Base-by-base conservation (phyloP, 1,140 invertebrate species). In the Camponotus floridanus region DNA sequence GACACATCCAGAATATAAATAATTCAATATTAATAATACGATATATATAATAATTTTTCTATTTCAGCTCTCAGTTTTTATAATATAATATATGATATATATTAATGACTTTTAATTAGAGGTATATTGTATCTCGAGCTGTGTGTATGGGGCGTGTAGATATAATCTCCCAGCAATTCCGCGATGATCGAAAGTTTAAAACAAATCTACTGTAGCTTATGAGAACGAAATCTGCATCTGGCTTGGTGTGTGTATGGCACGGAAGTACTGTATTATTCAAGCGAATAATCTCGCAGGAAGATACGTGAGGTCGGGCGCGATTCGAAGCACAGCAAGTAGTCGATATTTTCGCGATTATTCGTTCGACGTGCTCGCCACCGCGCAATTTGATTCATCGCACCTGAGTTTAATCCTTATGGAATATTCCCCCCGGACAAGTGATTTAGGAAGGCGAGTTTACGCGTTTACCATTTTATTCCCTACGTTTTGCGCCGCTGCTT, bases 191-290 rank as follows among this genome's bases (percentile, higher is more conserved):
- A 83, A 83, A 71, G 79, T 81, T 81, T 81, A 71, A 83, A 73
- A 83, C 68, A 83, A 83, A 73, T 83, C 31, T 26, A 21, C 39
- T 39, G 67, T 39, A 55, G 68, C 39, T 61, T 59, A 39, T 21
- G 68, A 42, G 18, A 39, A 36, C 68, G 68, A 8, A 45, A 74
- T 74, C 55, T 73, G 68, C 79, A 83, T 83, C 79, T 73, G 79
- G 55, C 39, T 45, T 31, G 68, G 42, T 39, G 6, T 45, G 42
- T 15, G 15, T 18, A 51, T 18, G 31, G 55, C 67, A 61, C 68
- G 68, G 39, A 81, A 81, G 61, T 71, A n/a, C 31, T 73, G 55
- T 81, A 61, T 83, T 83, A 83, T 83, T 83, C 79, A 83, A 61
- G 55, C 79, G 79, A 73, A 83, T 83, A 83, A 83, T 83, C 68